A percentile compares a stretch with the other conserved stretches of the same genome.
phyloP scores from a whole-genome alignment of 2,888 invertebrate genomes.

The Acrobasis consociella region DNA sequence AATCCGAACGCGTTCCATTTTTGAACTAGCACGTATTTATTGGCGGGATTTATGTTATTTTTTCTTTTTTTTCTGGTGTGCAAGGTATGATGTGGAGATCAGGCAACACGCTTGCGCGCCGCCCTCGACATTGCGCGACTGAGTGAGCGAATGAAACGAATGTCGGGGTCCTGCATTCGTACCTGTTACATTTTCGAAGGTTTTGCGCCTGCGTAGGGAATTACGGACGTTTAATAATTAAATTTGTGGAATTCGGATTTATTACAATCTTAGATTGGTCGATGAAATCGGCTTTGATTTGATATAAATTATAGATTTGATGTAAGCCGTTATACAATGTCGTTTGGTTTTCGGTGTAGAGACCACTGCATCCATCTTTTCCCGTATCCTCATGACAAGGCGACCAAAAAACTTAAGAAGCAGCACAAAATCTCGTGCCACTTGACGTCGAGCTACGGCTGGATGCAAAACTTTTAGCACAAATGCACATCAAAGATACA shows the following conservation, averaged over 20 bases:
- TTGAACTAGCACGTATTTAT: constrained; percentile 35
- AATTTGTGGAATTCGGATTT: constrained; percentile 50
- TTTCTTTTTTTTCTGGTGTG: constrained; percentile 47
- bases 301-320: no score
- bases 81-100: constrained; percentile 38
- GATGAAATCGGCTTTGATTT: constrained; percentile 32
- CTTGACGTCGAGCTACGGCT: no score
- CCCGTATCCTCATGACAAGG: no score
- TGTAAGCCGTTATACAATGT: background rate
- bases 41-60: constrained; percentile 43
- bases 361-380: no score
- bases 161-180: constrained; percentile 44
- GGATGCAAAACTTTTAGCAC: no score
- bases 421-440: no score
- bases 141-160: constrained; percentile 50
- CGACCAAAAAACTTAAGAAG: no score
- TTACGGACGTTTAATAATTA: constrained; percentile 45
- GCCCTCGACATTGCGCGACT: constrained; percentile 62
- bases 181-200: constrained; percentile 61
- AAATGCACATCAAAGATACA: no score
- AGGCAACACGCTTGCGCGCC: constrained; percentile 64
- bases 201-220: constrained; percentile 59
- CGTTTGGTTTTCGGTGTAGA: no score
- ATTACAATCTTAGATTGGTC: constrained; percentile 42
- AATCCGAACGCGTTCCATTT: constrained; percentile 43